A percentile compares a stretch with the other conserved stretches of the same genome.
Conservation (phyloP, 2,113 vertebrate genomes). For the Macrotus californicus region DNA sequence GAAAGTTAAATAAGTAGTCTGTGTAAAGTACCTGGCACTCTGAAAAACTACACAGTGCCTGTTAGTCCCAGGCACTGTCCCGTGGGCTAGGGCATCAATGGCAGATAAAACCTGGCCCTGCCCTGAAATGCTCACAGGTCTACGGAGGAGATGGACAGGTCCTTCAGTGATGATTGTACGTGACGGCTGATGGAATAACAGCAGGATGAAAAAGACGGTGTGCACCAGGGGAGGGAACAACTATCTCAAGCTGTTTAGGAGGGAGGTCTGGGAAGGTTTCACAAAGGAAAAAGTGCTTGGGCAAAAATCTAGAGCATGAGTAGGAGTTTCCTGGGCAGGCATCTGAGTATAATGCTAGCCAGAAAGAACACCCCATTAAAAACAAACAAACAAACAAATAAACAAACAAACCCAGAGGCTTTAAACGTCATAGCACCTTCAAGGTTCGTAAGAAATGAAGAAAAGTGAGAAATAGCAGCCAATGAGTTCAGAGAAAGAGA, state of each 20-base stretch:
- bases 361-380: background rate
- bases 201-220: background rate
- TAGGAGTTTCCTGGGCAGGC: background rate
- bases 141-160: background rate
- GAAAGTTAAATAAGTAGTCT: background rate
- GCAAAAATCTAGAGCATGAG: background rate
- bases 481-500: background rate
- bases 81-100: background rate
- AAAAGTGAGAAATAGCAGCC: background rate
- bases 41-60: background rate
- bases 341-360: background rate
- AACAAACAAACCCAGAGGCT: background rate
- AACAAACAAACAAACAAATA: background rate
- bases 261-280: background rate
- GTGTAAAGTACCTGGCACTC: background rate
- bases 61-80: background rate
- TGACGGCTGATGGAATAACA: accelerated
- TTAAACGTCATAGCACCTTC: background rate
- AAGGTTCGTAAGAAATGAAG: background rate
- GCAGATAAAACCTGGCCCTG: background rate
- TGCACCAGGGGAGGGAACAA: background rate
- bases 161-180: background rate
- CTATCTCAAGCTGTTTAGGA: background rate
- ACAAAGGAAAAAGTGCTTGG: background rate
- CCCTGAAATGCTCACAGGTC: background rate